A percentile compares a stretch with the other conserved stretches of the same genome.
Evolutionary conservation across 2,113 vertebrate species (phyloP).

Genomic region (Hassar affinis): DNA sequence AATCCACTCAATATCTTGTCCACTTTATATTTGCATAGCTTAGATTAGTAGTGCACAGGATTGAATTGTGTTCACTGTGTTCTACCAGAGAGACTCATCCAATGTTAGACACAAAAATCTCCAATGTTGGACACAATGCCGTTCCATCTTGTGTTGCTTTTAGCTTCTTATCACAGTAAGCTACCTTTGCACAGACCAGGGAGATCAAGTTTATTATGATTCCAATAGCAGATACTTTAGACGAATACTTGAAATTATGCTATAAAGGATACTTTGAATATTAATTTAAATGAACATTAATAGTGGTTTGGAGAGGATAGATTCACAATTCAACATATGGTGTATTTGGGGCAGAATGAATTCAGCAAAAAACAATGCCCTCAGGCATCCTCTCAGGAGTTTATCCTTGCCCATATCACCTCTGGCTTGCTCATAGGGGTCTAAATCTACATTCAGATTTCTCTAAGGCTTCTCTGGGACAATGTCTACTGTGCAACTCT

Average conservation of each 20-base stretch:
- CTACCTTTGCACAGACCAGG: too few species aligned
- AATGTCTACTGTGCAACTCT: neutral
- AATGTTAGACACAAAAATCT: neutral
- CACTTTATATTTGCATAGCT: neutral
- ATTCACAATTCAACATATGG: neutral
- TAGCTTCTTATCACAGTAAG: neutral
- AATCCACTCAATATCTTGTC: neutral
- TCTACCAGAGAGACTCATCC: neutral
- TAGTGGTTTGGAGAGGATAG: neutral
- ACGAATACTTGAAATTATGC: too few species aligned
- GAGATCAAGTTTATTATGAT: too few species aligned
- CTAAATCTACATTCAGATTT: neutral
- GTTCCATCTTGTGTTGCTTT: neutral
- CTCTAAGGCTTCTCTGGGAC: neutral
- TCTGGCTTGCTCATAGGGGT: neutral
- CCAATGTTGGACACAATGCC: neutral
- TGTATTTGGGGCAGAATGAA: neutral
- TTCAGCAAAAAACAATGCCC: neutral
- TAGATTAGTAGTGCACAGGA: neutral
- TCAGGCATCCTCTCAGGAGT: neutral
- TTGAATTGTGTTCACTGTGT: neutral
- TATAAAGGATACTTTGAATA: too few species aligned
- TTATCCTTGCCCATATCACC: neutral
- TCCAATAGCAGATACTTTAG: too few species aligned
- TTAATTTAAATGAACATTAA: too few species aligned